Base-by-base conservation (phyloP, 2,888 invertebrate species). In the Latrodectus hesperus region DNA sequence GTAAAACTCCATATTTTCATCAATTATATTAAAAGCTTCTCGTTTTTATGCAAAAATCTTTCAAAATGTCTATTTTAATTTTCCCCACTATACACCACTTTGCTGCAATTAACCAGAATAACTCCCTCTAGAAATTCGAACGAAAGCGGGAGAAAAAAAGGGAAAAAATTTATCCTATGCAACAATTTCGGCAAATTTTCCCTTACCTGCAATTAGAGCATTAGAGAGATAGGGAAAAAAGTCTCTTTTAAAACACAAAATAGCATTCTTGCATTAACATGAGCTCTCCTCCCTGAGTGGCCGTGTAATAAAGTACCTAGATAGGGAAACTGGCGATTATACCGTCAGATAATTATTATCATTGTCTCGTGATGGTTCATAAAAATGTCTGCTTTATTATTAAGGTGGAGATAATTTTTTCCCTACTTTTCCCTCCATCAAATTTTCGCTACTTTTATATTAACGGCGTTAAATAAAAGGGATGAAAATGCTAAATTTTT, bases 361-460 rank as follows among this genome's bases (percentile, higher is more conserved):
- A 83, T 83, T 83, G 83, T 83, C 83, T 83, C 60, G 83, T 51
- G 70, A 83, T 72, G 60, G 64, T 77, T 83, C 83, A 83, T 83
- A 83, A 83, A 83, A 83, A 83, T 83, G 76, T 71, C 76, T 64
- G 71, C 64, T 83, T 83, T 83, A 83, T 83, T 83, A 83, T 83
- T 83, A 83, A 83, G 71, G 64, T 26, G 64, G 26, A 53, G 71
- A 81, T 73, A 51, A 26, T 76, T 71, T 83, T 83, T 82, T 67
- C 64, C 60, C n/a, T 16, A 12, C 11, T 60, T 60, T 60, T 60
- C n/a, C 12, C 16, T 60, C n/a, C n/a, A 16, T 60, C n/a, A 16
- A n/a, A 60, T 12, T n/a, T 60, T 60, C 60, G 60, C 60, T 12
- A n/a, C 55, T 81, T 81, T 68, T 12, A 49, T 68, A 74, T n/a